Evolutionary conservation across 2,888 invertebrate genomes (phyloP).

Genomic region (Keiferia lycopersicella): DNA sequence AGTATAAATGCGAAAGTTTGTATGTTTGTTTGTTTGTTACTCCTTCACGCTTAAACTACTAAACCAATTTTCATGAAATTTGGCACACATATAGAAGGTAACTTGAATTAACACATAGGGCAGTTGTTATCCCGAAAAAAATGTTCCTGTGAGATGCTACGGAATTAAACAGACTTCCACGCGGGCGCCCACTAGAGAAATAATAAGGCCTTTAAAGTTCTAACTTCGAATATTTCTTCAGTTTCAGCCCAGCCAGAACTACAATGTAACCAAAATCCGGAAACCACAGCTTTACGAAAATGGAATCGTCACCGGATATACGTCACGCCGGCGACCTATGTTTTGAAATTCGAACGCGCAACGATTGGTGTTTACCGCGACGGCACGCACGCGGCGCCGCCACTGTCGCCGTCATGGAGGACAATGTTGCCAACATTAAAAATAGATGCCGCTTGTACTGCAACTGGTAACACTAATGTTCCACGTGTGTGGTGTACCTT

Average conservation of each 20-base stretch:
- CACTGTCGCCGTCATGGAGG: conserved; percentile 60
- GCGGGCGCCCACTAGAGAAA: too few species aligned
- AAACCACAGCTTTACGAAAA: conserved; percentile 46
- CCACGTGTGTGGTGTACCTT: not conserved
- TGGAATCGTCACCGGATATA: conserved; percentile 73
- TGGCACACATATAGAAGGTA: too few species aligned
- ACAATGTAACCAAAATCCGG: conserved; percentile 35
- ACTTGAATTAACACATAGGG: too few species aligned
- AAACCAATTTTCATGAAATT: too few species aligned
- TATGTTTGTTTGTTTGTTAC: too few species aligned
- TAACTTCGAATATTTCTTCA: not conserved
- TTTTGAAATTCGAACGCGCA: conserved; percentile 76
- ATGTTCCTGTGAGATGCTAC: too few species aligned
- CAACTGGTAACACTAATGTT: not conserved
- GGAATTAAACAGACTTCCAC: too few species aligned
- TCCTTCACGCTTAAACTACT: too few species aligned
- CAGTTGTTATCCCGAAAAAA: too few species aligned
- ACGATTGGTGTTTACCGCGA: conserved; percentile 69
- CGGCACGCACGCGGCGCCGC: conserved; percentile 71
- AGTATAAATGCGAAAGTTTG: too few species aligned
- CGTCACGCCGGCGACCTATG: conserved; percentile 72
- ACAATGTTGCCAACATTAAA: conserved; percentile 73
- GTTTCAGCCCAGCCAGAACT: not conserved
- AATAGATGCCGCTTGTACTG: conserved; percentile 54
- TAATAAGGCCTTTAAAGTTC: too few species aligned